These are phyloP conservation scores for Eupsilia transversa DNA, from an alignment of 2,888 invertebrate genomes.

Conservation along the genomic window DNA sequence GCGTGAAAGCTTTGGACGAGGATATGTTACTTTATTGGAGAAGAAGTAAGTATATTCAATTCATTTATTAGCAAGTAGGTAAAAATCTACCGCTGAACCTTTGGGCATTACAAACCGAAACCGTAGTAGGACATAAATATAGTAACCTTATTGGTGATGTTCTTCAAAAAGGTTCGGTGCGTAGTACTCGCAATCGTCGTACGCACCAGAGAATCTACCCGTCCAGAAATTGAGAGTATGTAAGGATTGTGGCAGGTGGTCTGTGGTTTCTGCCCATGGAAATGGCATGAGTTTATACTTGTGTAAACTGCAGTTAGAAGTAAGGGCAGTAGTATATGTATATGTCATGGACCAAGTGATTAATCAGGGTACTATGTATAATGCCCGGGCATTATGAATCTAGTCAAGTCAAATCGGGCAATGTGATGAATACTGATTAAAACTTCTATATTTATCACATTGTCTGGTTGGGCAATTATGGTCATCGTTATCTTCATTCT, in stretches of 20 bases:
- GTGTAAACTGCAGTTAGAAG: neutral
- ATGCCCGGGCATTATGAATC: too few relatives aligned
- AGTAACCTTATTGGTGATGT: neutral
- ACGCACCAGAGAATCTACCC: too few relatives aligned
- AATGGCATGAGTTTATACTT: neutral
- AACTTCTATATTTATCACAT: too few relatives aligned
- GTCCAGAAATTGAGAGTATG: too few relatives aligned
- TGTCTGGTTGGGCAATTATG: too few relatives aligned
- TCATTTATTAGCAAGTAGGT: neutral
- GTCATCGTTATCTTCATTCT: too few relatives aligned
- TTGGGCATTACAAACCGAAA: neutral
- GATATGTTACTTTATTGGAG: slow-evolving; percentile 80
- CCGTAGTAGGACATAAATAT: neutral
- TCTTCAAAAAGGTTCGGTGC: neutral
- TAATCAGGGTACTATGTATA: too few relatives aligned
- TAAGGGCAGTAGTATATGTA: too few relatives aligned
- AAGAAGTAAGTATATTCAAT: slow-evolving; percentile 70
- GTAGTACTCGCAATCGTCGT: neutral
- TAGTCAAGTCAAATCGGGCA: too few relatives aligned
- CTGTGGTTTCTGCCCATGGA: neutral
- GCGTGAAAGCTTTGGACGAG: slow-evolving; percentile 63
- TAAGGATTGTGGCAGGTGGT: neutral
- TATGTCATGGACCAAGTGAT: too few relatives aligned
- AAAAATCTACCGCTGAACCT: neutral
- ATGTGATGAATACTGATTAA: too few relatives aligned